These are phyloP conservation scores for Nettapus auritus DNA, from an alignment of 2,113 vertebrate genomes.

Conservation along the genomic window DNA sequence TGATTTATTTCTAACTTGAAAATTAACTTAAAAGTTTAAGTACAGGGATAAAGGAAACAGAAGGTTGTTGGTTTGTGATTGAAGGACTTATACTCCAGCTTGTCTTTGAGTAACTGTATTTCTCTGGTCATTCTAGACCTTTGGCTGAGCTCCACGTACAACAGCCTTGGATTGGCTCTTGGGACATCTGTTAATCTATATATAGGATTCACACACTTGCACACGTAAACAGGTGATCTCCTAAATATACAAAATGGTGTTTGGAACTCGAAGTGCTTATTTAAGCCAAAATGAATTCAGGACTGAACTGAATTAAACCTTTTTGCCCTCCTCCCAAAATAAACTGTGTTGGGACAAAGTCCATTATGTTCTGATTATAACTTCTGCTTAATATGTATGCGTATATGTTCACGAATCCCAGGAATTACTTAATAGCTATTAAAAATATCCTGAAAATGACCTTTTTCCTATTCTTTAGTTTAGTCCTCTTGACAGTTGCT, in stretches of 20 bases:
- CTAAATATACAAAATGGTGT: slow-evolving; percentile 65
- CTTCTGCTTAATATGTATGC: not conserved
- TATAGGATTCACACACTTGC: slow-evolving; percentile 63
- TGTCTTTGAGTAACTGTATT: slow-evolving; percentile 30
- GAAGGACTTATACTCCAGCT: not conserved
- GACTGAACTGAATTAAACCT: slow-evolving; percentile 20
- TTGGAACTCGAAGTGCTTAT: slow-evolving; percentile 59
- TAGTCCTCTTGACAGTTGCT: not conserved
- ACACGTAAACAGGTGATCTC: slow-evolving; percentile 66
- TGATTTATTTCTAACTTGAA: not conserved
- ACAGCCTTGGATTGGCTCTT: slow-evolving; percentile 43
- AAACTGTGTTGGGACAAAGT: not conserved
- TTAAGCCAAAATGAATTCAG: slow-evolving; percentile 44
- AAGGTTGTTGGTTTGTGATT: not conserved
- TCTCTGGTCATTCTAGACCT: slow-evolving; percentile 42
- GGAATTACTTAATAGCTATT: not conserved
- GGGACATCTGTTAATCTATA: slow-evolving; percentile 70
- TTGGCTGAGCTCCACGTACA: slow-evolving; percentile 48
- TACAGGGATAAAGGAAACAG: not conserved
- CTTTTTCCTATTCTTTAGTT: not conserved
- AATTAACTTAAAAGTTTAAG: not conserved
- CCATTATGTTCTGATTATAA: not conserved
- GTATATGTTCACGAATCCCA: not conserved
- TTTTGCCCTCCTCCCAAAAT: not conserved
- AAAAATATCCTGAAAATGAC: not conserved